Evolutionary conservation across 2,888 invertebrate species (phyloP), one percentile per base, ranked within the genome.

Genomic region (Eustalomyia histrio): DNA sequence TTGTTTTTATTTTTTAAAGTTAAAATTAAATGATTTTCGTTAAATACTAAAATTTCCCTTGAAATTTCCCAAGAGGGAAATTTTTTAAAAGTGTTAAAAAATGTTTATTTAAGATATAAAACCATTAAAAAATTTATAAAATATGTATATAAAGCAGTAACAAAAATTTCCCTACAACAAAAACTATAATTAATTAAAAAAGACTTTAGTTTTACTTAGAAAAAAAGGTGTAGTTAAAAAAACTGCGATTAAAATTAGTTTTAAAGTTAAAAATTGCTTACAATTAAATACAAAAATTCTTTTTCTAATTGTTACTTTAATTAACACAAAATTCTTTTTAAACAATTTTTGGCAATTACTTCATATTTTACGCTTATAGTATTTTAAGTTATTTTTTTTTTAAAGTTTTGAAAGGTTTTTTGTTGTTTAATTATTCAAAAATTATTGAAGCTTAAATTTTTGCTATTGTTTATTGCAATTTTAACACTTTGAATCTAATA

Each of bases 341-440:
- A 39, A 47, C n/a, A 47, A n/a, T 67, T 4, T 16, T 72, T 61
- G 9, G n/a, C 55, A 61, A 71, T 76, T 71, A 69, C 69, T 68
- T 73, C 18, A 68, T 68, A 17, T 57, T 75, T 80, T 58, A 76
- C 80, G 80, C 76, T 76, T 53, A 9, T 12, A 58, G 64, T 58
- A 52, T 18, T 73, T 73, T 73, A 14, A 68, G 68, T 43, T 50
- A 64, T 55, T 35, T 57, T 65, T 67, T 53, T 35, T 57, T 65
- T 67, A 47, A 64, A 73, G 35, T 76, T 76, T 80, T 68, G 76
- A 76, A 80, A 80, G 76, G 80, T 57, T 14, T 21, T 10, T 50
- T n/a, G n/a, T 69, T 33, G 33, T 43, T 47, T 29, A 6, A 29
- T 29, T 53, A 24, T 17, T 12, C n/a, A 63, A 65, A 79, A 74